These are phyloP conservation scores for Trachurus trachurus DNA, from an alignment of 2,797 vertebrate species.

Conservation along the genomic window DNA sequence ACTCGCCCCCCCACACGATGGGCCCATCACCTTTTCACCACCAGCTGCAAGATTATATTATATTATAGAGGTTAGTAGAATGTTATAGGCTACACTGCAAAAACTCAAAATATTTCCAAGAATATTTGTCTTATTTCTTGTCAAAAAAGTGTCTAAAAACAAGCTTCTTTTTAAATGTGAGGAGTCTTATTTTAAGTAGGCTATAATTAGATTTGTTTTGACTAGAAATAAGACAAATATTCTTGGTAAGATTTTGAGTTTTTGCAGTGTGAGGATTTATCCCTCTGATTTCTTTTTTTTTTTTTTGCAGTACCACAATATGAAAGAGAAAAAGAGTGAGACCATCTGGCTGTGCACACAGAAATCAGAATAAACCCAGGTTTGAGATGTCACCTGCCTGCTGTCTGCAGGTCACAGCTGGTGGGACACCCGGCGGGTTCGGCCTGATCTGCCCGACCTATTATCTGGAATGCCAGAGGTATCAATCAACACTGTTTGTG, in stretches of 20 bases:
- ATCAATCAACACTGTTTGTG: conserved; percentile 77
- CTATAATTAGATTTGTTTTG: too few relatives aligned
- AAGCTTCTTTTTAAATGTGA: too few relatives aligned
- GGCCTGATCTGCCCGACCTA: conserved; percentile 78
- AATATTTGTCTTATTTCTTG: too few relatives aligned
- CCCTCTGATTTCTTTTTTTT: neutral
- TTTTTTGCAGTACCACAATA: conserved; percentile 1
- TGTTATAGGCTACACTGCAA: too few relatives aligned
- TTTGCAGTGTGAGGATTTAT: too few relatives aligned
- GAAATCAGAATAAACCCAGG: conserved; percentile 66
- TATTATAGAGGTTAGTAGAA: conserved; percentile 49
- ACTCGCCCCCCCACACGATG: neutral
- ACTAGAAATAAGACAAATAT: too few relatives aligned
- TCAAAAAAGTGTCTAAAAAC: too few relatives aligned
- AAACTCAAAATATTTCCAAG: too few relatives aligned
- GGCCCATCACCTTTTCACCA: conserved; percentile 35
- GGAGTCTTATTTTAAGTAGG: too few relatives aligned
- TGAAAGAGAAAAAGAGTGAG: conserved; percentile 41
- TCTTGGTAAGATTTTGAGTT: too few relatives aligned
- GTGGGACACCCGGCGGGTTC: conserved; percentile 81
- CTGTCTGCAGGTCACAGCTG: conserved; percentile 85
- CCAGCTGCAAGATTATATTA: conserved; percentile 25
- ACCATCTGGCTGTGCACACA: conserved; percentile 69
- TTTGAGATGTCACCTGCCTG: conserved; percentile 83
- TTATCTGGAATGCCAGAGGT: conserved; percentile 87